phyloP scores from a whole-genome alignment of 2,888 invertebrate genomes.

The Yponomeuta evonymella region DNA sequence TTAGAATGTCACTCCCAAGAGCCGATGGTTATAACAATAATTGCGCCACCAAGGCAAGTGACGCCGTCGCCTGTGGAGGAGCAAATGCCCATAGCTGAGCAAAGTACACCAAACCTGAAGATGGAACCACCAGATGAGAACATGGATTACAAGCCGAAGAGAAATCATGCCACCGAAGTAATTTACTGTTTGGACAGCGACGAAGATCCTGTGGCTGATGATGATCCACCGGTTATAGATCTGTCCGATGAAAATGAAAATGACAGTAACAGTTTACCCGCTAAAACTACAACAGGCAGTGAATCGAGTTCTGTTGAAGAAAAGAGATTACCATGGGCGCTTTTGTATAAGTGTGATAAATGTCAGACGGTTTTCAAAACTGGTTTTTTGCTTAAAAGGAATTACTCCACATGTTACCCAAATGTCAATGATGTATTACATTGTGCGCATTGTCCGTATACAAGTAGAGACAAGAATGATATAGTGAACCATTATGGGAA shows the following conservation, averaged over 20 bases:
- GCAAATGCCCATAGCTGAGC: conserved; percentile 25
- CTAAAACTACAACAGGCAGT: conserved; percentile 5
- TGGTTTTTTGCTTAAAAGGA: conserved; percentile 37
- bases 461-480: conserved; percentile 21
- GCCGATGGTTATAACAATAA: neutral
- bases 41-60: conserved; percentile 12
- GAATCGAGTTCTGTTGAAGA: neutral
- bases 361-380: conserved; percentile 33
- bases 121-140: conserved; percentile 14
- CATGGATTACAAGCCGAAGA: neutral
- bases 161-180: neutral
- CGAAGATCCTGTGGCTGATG: conserved; percentile 38
- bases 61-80: conserved; percentile 15
- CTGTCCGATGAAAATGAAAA: conserved; percentile 41
- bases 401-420: conserved; percentile 30
- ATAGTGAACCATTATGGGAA: conserved; percentile 39
- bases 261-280: neutral
- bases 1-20: neutral
- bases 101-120: conserved; percentile 21
- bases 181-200: conserved; percentile 52
- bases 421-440: conserved; percentile 18
- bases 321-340: conserved; percentile 17
- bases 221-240: neutral
- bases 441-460: conserved; percentile 31
- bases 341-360: conserved; percentile 40